Evolutionary conservation across 2,113 vertebrate species (phyloP).

Genomic region (Tupaia tana): DNA sequence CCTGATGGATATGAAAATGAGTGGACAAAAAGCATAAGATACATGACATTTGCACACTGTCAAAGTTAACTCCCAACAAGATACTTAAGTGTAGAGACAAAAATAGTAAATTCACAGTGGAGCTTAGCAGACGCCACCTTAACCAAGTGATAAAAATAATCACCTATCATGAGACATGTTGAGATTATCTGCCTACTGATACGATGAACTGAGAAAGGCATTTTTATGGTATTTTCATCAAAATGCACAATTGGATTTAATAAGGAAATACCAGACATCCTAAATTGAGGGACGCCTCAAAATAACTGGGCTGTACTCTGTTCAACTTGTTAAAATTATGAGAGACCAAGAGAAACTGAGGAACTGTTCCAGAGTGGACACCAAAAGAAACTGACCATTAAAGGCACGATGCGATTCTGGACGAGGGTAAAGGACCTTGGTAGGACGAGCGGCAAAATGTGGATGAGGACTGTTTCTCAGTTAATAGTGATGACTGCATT

Average conservation of each 20-base stretch:
- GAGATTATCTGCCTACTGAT: background rate
- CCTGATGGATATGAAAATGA: background rate
- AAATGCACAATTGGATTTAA: slow-evolving; percentile 1
- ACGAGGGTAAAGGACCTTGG: background rate
- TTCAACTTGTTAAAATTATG: background rate
- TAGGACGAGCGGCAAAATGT: background rate
- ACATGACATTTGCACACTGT: background rate
- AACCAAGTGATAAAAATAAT: background rate
- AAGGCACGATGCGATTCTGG: background rate
- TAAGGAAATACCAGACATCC: background rate
- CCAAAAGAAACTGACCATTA: background rate
- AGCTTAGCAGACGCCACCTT: background rate
- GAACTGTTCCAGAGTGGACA: background rate
- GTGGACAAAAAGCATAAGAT: background rate
- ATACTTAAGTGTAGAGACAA: background rate
- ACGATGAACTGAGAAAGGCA: background rate
- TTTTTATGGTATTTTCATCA: background rate
- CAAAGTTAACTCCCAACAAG: background rate
- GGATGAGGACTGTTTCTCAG: background rate
- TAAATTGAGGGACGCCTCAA: background rate
- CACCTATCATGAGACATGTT: background rate
- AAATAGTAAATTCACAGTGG: background rate
- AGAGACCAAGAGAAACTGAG: background rate
- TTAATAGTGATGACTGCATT: background rate
- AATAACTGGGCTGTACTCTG: background rate